Evolutionary conservation across 2,113 vertebrate species (phyloP).

Genomic region (Alces alces): DNA sequence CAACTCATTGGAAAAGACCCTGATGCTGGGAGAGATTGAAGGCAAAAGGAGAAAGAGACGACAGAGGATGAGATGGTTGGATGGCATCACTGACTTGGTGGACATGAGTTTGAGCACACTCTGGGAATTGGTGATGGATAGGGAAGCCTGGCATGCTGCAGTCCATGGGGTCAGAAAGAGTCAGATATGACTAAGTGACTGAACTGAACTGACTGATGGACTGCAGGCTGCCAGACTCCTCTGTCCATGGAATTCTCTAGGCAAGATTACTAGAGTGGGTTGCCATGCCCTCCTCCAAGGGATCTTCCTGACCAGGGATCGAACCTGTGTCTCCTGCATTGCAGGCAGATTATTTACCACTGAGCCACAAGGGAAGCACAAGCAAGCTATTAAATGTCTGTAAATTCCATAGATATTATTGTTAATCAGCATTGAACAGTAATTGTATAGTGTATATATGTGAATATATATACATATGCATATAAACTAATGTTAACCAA

Average conservation of each 20-base stretch:
- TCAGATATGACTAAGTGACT: not conserved
- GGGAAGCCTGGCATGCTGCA: not conserved
- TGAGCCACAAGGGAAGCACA: not conserved
- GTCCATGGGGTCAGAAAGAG: not conserved
- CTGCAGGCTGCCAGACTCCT: not conserved
- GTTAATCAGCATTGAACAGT: not conserved
- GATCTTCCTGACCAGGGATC: not conserved
- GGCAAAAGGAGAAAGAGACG: fast-evolving
- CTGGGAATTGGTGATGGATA: not conserved
- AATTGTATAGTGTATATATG: not conserved
- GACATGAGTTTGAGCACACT: not conserved
- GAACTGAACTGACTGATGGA: not conserved
- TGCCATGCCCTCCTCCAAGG: not conserved
- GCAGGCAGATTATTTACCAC: not conserved
- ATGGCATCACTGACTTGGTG: not conserved
- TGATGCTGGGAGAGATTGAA: not conserved
- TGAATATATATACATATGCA: not conserved
- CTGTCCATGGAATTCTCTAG: not conserved
- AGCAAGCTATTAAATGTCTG: not conserved
- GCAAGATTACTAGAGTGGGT: not conserved
- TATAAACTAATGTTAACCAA: not conserved
- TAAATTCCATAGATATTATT: not conserved
- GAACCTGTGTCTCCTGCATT: not conserved
- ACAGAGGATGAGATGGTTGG: not conserved
- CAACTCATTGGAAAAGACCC: not conserved